phyloP scores from a whole-genome alignment of 2,113 vertebrate species.

The Tichodroma muraria region DNA sequence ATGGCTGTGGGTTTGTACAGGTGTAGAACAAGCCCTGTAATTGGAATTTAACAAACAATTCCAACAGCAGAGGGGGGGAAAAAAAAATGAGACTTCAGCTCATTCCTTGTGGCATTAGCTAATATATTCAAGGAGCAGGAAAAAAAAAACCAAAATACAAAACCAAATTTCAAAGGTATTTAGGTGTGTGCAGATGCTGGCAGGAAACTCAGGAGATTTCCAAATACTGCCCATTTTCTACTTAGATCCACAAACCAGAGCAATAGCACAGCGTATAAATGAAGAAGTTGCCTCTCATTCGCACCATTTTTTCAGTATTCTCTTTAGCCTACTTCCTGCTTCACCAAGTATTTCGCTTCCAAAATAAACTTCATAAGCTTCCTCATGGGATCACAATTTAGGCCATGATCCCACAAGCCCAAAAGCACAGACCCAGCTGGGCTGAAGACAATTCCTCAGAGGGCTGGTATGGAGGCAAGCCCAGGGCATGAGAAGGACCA shows the following conservation, averaged over 20 bases:
- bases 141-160: background rate
- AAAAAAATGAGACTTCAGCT: background rate
- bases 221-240: background rate
- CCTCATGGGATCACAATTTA: background rate
- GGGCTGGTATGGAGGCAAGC: rapidly evolving
- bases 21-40: slow-evolving; percentile 38
- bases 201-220: background rate
- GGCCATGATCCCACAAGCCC: background rate
- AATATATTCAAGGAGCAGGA: background rate
- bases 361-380: background rate
- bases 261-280: background rate
- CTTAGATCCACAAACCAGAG: background rate
- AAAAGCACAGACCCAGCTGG: background rate
- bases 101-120: background rate
- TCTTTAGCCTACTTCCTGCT: background rate
- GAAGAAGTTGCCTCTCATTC: background rate
- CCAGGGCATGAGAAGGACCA: rapidly evolving
- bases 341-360: background rate
- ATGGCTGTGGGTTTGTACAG: slow-evolving; percentile 56
- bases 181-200: background rate
- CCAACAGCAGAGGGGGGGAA: background rate
- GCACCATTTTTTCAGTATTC: background rate
- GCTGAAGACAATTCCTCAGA: background rate
- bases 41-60: slow-evolving; percentile 54
- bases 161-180: background rate